Conservation (phyloP, 2,888 invertebrate species). For the Epinotia brunnichana region DNA sequence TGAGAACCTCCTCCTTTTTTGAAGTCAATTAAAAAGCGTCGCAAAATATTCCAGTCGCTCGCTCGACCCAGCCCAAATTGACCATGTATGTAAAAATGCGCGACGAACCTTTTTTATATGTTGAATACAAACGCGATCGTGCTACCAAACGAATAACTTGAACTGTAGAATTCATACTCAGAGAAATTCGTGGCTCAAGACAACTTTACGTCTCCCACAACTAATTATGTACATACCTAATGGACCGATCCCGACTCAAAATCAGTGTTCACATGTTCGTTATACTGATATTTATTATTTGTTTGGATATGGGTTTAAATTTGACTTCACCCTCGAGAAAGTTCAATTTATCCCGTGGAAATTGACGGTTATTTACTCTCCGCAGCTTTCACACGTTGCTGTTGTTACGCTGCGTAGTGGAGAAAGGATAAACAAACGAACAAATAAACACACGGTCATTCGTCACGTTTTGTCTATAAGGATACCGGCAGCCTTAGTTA, state of each 20-base stretch:
- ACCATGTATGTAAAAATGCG: too few species aligned
- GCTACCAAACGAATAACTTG: too few species aligned
- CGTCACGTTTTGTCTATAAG: neutral
- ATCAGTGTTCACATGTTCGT: neutral
- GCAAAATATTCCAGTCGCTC: too few species aligned
- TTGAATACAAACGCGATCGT: too few species aligned
- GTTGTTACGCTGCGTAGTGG: neutral
- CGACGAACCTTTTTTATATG: too few species aligned
- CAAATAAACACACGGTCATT: conserved; percentile 10
- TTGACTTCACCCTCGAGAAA: neutral
- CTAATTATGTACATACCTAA: neutral
- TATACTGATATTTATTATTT: neutral
- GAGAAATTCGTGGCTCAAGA: neutral
- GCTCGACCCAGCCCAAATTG: too few species aligned
- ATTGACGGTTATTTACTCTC: conserved; percentile 15
- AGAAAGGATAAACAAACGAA: neutral
- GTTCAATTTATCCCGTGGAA: neutral
- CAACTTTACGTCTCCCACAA: too few species aligned
- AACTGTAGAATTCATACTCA: too few species aligned
- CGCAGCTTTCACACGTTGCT: conserved; percentile 16
- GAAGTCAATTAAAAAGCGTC: too few species aligned
- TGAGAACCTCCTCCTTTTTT: too few species aligned
- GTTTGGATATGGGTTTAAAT: neutral
- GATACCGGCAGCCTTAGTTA: neutral
- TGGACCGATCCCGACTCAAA: neutral